Evolutionary conservation across 2,797 vertebrate species (phyloP).

Genomic region (Antrozous pallidus): DNA sequence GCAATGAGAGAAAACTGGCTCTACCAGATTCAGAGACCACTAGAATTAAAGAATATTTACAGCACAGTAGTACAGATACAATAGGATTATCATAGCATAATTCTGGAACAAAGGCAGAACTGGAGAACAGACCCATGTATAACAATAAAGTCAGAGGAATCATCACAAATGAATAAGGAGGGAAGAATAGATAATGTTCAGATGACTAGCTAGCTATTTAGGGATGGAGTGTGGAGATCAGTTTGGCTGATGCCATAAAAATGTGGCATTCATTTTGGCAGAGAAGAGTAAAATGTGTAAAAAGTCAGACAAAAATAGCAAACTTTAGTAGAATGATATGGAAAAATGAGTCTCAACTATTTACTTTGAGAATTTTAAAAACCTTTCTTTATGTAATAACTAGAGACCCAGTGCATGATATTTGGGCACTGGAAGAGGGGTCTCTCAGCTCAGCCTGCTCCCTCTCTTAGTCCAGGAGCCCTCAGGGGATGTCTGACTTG

Average conservation of each 20-base stretch:
- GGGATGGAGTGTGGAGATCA: not conserved
- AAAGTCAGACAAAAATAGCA: not conserved
- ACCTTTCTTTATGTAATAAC: not conserved
- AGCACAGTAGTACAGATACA: not conserved
- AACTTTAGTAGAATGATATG: not conserved
- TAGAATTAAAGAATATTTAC: not conserved
- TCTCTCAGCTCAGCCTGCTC: no score
- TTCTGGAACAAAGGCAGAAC: not conserved
- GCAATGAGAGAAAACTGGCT: not conserved
- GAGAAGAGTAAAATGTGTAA: not conserved
- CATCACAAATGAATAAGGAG: not conserved
- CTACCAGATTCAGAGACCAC: not conserved
- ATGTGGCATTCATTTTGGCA: not conserved
- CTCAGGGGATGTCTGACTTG: no score
- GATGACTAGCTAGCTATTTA: not conserved
- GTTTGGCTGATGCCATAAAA: not conserved
- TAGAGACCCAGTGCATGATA: no score
- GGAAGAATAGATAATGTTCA: not conserved
- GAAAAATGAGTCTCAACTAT: not conserved
- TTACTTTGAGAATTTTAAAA: not conserved
- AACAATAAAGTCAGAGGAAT: not conserved
- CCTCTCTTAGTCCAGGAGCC: no score
- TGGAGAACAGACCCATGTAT: not conserved
- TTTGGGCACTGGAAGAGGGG: no score
- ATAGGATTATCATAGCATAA: not conserved